These are phyloP conservation scores for Chromobotia macracanthus DNA, from an alignment of 2,797 vertebrate species.

Conservation along the genomic window DNA sequence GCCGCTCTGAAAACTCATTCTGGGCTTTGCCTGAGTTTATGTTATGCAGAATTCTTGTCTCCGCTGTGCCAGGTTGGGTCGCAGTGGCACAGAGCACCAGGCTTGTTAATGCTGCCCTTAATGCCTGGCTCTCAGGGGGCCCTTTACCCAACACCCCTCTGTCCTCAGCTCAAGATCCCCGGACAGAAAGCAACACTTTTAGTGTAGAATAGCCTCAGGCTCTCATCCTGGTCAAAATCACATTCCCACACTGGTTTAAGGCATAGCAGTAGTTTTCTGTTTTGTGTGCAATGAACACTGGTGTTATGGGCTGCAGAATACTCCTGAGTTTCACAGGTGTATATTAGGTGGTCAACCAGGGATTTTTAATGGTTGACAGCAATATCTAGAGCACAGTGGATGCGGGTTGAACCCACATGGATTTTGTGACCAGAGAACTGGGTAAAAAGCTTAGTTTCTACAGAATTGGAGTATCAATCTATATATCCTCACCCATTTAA, in stretches of 20 bases:
- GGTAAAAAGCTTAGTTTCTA: neutral
- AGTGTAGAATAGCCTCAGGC: slow-evolving; percentile 46
- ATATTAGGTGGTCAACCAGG: neutral
- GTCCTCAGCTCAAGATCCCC: slow-evolving; percentile 27
- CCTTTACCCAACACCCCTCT: slow-evolving; percentile 49
- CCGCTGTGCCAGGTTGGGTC: slow-evolving; percentile 42
- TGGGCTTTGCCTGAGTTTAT: slow-evolving; percentile 19
- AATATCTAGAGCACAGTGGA: neutral
- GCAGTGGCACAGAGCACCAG: slow-evolving; percentile 44
- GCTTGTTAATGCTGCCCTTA: slow-evolving; percentile 57
- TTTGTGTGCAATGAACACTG: slow-evolving; percentile 14
- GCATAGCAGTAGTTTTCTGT: neutral
- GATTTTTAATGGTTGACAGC: slow-evolving; percentile 22
- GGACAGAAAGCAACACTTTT: slow-evolving; percentile 8
- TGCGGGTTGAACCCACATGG: neutral
- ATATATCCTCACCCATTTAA: neutral
- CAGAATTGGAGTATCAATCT: neutral
- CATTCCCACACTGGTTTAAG: slow-evolving; percentile 18
- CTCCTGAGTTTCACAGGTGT: slow-evolving; percentile 21
- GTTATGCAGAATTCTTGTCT: slow-evolving; percentile 5
- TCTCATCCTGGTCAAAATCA: slow-evolving; percentile 46
- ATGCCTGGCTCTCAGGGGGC: slow-evolving; percentile 55
- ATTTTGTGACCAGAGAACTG: neutral
- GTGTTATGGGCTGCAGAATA: neutral
- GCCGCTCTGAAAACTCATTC: slow-evolving; percentile 3